Evolutionary conservation across 1,140 invertebrate genomes (phyloP), one percentile per base, ranked within the genome.

Genomic region (Hyphantria cunea): DNA sequence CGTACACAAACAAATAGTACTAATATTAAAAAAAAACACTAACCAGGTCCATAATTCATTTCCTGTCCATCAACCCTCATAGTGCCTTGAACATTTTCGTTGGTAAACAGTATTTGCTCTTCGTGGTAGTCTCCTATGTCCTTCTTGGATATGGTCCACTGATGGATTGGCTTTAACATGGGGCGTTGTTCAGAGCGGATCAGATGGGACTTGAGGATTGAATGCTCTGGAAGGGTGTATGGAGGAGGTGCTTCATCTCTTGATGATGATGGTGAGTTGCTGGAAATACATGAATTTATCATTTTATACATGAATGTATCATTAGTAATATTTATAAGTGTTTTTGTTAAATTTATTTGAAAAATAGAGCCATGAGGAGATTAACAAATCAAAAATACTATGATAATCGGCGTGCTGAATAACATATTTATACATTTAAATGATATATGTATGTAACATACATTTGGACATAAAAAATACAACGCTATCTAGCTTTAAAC

Each of bases 91-190:
- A 91, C 64, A 56, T 92, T 90, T 44, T 91, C 89, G 61, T 91
- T 91, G 0, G 89, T 91, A 62, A 89, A 91, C n/a, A 91, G 67
- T 12, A 91, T 87, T 58, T 90, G 84, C 55, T 91, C 88, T 49
- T 91, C 90, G 6, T 89, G 86, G 11, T 85, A 86, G 31, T 91
- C 89, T 0, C 83, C 87, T 0, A 86, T 83, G 63, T 91, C 87
- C 55, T 91, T 90, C 75, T 91, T 91, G 0, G 84, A 89, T 55
- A 91, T 91, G 0, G 89, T 91, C 90, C 89, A 91, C 31, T 90
- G 90, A 31, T 91, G 89, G 12, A 88, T 71, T 0, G 84, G 82
- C 44, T 91, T 91, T 44, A 84, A 60, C 6, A 69, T 42, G 45
- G 61, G 65, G 0, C 82, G 60, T 17, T 44, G 41, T 12, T 78